Conservation (phyloP, 1,140 invertebrate genomes). For the Drosophila arizonae region DNA sequence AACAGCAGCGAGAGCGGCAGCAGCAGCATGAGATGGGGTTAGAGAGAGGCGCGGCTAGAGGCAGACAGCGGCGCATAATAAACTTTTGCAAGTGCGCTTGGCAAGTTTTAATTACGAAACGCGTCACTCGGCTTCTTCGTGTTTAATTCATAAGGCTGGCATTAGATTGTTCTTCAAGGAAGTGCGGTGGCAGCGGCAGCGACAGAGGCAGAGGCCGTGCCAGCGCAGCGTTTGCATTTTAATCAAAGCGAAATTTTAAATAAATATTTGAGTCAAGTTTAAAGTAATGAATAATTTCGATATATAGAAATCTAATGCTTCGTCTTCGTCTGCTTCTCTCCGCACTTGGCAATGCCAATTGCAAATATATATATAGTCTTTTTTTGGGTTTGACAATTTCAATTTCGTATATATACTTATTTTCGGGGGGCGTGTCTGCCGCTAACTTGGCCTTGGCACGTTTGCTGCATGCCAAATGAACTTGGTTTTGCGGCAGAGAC, state of each 20-base stretch:
- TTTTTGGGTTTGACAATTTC: constrained; percentile 45
- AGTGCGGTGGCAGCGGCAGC: constrained; percentile 17
- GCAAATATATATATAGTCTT: no score
- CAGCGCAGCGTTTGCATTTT: constrained; percentile 52
- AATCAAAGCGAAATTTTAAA: constrained; percentile 78
- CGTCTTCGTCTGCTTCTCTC: constrained; percentile 37
- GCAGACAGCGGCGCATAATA: constrained; percentile 47
- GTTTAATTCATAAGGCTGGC: constrained; percentile 68
- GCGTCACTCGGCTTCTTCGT: constrained; percentile 41
- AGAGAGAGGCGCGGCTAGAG: neutral
- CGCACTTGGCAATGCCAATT: neutral
- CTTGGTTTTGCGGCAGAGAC: constrained; percentile 35
- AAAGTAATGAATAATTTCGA: constrained; percentile 67
- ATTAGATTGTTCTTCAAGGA: constrained; percentile 50
- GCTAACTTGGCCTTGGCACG: constrained; percentile 67
- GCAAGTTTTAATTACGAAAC: constrained; percentile 74
- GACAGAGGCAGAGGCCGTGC: no score
- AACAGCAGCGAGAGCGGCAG: constrained; percentile 39
- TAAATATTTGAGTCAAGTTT: constrained; percentile 63
- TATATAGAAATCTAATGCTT: neutral
- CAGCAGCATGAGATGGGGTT: neutral
- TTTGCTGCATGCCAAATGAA: constrained; percentile 73
- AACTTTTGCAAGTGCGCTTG: constrained; percentile 64
- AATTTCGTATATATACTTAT: constrained; percentile 37
- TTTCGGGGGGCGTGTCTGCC: constrained; percentile 33